Evolutionary conservation across 2,113 vertebrate species (phyloP).

Genomic region (Dicrurus megarhynchus): DNA sequence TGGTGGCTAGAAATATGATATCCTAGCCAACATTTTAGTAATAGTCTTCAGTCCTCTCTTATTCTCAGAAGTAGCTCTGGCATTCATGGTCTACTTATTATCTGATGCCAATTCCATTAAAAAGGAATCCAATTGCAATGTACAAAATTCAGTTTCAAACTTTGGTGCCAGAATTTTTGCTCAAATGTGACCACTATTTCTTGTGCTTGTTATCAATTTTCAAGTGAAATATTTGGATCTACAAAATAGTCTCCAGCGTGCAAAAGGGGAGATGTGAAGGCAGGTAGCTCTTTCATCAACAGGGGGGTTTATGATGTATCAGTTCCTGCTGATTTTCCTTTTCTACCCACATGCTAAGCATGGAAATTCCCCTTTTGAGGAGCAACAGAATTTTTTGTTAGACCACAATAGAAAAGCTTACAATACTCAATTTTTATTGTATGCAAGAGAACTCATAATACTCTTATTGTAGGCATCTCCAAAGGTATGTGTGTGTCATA

Average conservation of each 20-base stretch:
- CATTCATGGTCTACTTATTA: neutral
- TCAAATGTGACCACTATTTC: neutral
- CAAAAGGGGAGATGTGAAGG: neutral
- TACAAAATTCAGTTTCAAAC: neutral
- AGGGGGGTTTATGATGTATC: fast-evolving
- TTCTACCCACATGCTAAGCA: neutral
- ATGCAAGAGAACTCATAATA: neutral
- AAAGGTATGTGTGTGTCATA: neutral
- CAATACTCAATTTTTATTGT: neutral
- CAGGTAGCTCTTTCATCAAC: neutral
- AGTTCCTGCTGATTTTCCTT: neutral
- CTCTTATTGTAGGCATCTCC: neutral
- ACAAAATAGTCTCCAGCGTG: neutral
- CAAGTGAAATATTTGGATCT: neutral
- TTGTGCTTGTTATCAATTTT: neutral
- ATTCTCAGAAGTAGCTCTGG: neutral
- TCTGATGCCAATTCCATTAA: neutral
- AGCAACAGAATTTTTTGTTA: neutral
- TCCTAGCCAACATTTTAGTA: neutral
- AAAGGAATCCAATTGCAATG: neutral
- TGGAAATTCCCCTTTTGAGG: neutral
- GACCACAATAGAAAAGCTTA: neutral
- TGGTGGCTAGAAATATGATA: neutral
- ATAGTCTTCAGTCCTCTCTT: neutral
- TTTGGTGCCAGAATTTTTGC: neutral